Evolutionary conservation across 37 sponge, comb jelly and placozoan species (phyloP), one percentile per base, ranked within the genome.

Genomic region (Aphrocallistes beatrix): DNA sequence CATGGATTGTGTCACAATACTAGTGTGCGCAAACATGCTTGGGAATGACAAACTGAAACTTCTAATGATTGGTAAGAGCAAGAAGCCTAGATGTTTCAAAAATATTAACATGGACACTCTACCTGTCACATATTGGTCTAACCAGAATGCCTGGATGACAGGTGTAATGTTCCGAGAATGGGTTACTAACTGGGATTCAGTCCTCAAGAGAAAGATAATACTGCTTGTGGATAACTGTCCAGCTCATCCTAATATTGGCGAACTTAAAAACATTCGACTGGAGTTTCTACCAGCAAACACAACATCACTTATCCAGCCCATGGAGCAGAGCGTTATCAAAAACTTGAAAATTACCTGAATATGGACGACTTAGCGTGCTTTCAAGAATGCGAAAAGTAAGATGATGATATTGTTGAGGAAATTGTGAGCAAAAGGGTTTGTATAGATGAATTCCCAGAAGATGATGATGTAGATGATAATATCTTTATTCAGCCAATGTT

Each of bases 81-180:
- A 85, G 85, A 85, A 85, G 38, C 85, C 85, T 25, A 85, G 85
- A 30, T 85, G 85, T 51, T 85, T 60, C 75, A 60, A 13, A 47
- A 60, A 60, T 28, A 60, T 60, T 60, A 60, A 60, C 10, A 60
- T 60, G 75, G 34, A 60, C n/a, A 60, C 17, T n/a, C 23, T 85
- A 13, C 85, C 51, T 9, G 47, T 85, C 38, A 49, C 32, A 34
- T 85, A 85, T 37, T 37, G 8, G 17, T 37, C 60, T 1, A 42
- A 36, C 21, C 50, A 37, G 0, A 85, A 85, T 25, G 85, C 85
- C 36, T 85, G 85, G 85, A 85, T 85, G 60, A 85, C 51, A 17
- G 1, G 49, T 25, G 37, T 16, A 36, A 50, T 85, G 38, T 85
- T 85, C 51, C 51, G 37, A 51, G 38, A 49, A 50, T 85, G 51